phyloP scores from a whole-genome alignment of 2,888 invertebrate species.

The Patella ulyssiponensis region DNA sequence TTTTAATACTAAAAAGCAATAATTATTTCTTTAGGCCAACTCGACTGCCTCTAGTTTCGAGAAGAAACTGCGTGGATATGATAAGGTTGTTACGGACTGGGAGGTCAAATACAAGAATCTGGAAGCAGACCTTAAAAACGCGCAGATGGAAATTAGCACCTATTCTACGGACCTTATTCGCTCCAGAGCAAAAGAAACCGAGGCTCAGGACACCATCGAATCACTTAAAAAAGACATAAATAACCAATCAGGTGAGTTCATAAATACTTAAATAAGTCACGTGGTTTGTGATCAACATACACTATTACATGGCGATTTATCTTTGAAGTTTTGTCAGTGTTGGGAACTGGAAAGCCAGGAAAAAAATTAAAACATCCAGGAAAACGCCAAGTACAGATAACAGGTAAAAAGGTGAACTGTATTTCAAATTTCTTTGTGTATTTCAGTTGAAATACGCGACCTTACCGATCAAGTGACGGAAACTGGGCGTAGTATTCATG shows the following conservation, averaged over 20 bases:
- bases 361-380: too few relatives aligned
- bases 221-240: background rate
- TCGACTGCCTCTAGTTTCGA: background rate
- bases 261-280: too few relatives aligned
- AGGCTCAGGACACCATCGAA: background rate
- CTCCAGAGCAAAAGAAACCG: background rate
- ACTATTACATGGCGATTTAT: too few relatives aligned
- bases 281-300: too few relatives aligned
- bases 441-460: background rate
- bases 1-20: too few relatives aligned
- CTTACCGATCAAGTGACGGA: constrained; percentile 3
- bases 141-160: background rate
- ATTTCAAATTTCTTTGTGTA: background rate
- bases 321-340: too few relatives aligned
- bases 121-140: background rate
- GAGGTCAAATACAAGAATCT: constrained; percentile 2
- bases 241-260: background rate
- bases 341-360: too few relatives aligned
- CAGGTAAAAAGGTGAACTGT: too few relatives aligned
- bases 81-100: background rate
- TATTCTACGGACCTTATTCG: background rate
- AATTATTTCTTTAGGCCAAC: background rate
- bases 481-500: background rate
- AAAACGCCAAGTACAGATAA: too few relatives aligned
- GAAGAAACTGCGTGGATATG: constrained; percentile 6